Base-by-base conservation (phyloP, 2,797 vertebrate genomes). In the Gallinago solitaria region DNA sequence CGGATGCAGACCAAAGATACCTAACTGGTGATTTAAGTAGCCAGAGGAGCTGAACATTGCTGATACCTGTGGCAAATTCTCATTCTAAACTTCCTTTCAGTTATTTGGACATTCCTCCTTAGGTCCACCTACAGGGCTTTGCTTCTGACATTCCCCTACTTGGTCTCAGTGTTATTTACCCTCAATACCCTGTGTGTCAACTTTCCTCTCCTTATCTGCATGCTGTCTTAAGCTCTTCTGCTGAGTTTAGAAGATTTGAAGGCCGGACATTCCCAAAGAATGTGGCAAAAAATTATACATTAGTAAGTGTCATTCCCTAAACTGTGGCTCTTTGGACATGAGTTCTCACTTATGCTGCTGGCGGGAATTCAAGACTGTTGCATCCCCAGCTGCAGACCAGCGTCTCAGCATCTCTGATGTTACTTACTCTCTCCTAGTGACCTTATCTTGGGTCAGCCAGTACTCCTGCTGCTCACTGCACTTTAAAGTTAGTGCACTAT, bases 31-130 rank as follows among this genome's bases (percentile, higher is more conserved):
- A 71, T 75, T 65, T 47, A 54, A 73, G 45, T 41, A 47, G 53
- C 67, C 77, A 41, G 41, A 41, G 45, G 27, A 85, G 27, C 37
- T 32, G 48, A 63, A 68, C 1, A 1, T 93, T 11, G 6, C 35
- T 51, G 59, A 21, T 78, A 54, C 53, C 39, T 64, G 27, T 77
- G 64, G 41, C 43, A 86, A 54, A 73, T 71, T 59, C 50, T 47
- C 43, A 35, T 71, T 90, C 68, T 81, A 59, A 88, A 76, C 17
- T 67, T 67, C 47, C 56, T 81, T 78, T 59, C 56, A 32, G 33
- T 88, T 92, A 60, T 79, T 96, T 79, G 81, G 61, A 65, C 50
- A 68, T 93, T 86, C 92, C 50, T 65, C 69, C 20, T 59, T 32
- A 16, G 6, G 7, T 70, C 73, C 17, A n/a, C 47, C 45, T n/a